Evolutionary conservation across 2,797 vertebrate species (phyloP).

Genomic region (Malacoctenus gilli): DNA sequence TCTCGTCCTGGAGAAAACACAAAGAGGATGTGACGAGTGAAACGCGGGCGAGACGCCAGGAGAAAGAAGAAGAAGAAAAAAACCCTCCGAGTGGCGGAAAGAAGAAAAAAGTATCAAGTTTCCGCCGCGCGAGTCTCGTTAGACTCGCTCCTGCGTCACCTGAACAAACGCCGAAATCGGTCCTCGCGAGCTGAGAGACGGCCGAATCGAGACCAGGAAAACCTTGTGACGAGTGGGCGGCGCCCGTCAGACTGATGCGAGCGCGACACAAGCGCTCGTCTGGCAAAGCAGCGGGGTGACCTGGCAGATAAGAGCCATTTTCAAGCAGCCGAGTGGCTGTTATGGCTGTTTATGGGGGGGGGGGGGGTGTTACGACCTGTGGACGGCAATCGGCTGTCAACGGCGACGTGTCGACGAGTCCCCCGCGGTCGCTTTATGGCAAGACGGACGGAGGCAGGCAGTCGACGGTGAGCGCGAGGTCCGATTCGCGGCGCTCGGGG

Average conservation of each 20-base stretch:
- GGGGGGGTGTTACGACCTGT: constrained; percentile 32
- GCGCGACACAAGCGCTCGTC: constrained; percentile 53
- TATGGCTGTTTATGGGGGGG: constrained; percentile 54
- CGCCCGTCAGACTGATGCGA: constrained; percentile 69
- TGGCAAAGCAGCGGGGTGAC: constrained; percentile 60
- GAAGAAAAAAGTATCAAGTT: neutral
- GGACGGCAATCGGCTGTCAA: constrained; percentile 68
- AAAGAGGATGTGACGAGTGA: constrained; percentile 1
- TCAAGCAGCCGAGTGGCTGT: constrained; percentile 57
- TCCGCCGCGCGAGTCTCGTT: too few species aligned
- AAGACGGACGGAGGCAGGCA: constrained; percentile 37
- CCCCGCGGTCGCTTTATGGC: constrained; percentile 42
- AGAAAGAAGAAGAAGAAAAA: too few species aligned
- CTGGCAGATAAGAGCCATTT: constrained; percentile 66
- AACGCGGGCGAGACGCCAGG: too few species aligned
- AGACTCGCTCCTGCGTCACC: too few species aligned
- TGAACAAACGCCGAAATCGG: constrained; percentile 67
- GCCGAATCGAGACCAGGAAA: too few species aligned
- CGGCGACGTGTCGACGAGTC: constrained; percentile 55
- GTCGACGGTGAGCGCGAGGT: constrained; percentile 16
- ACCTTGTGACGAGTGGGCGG: too few species aligned
- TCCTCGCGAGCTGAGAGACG: too few species aligned
- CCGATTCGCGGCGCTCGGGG: constrained; percentile 13
- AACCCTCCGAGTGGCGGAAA: neutral
- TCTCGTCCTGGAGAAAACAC: constrained; percentile 83